Base-by-base conservation (phyloP, 2,113 vertebrate species). In the Ibidorhyncha struthersii region DNA sequence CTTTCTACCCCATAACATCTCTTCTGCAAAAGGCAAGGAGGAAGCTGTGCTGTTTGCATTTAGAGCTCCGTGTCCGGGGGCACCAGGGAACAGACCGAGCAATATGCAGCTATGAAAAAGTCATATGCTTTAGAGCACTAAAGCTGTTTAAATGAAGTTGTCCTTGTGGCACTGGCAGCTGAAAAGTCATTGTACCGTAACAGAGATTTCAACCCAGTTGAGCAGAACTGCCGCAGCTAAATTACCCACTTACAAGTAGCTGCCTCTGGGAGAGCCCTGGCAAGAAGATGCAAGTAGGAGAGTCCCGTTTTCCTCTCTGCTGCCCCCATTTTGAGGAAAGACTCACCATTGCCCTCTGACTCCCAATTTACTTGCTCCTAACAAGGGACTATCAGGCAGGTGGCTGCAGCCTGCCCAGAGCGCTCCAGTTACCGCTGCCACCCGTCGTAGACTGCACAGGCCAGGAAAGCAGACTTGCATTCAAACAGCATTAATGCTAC, bases 91-190 rank as follows among this genome's bases (percentile, higher is more conserved):
- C 47, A 69, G 38, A 72, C 21, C 2, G 23, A 92, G 82, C n/a
- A 71, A 63, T 29, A 63, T 1, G 2, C 45, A 59, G 49, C 58
- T 65, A 22, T 41, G 73, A 58, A 62, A 49, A 30, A 63, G 34
- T 80, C 56, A 69, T 22, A 45, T 1, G 12, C 27, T 81, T 92
- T 32, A 49, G 53, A 89, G 83, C 94, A 93, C 70, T 79, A 93
- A 95, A 52, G 91, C 94, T 97, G 95, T 96, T 96, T 76, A 87
- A 96, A 89, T 80, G 86, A 94, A 91, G 81, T 34, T 85, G 52
- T 30, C 52, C 43, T 82, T 59, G 58, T 77, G 86, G 80, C 89
- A 89, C 56, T 79, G 83, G 91, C 81, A 76, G 77, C 69, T 56
- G 72, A 47, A 41, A 86, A 87, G 56, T 63, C 36, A 21, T 14